Conservation (phyloP, 2,797 vertebrate species). For the Galaxias olidus region DNA sequence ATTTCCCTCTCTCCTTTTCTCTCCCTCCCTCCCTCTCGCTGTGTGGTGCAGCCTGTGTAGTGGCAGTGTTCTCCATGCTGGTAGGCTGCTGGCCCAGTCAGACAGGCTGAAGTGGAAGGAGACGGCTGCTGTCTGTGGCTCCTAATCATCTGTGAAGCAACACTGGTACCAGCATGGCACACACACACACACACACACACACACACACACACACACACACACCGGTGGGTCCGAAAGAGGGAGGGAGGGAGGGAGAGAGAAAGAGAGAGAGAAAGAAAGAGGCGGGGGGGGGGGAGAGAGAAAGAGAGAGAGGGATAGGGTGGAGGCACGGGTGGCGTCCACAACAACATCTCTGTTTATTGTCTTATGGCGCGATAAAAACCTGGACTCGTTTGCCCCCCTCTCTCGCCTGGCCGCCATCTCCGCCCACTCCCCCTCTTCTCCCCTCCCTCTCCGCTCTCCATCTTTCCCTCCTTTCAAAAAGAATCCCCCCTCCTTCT, state of each 20-base stretch:
- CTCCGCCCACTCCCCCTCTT: constrained; percentile 12
- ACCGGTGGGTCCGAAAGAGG: constrained; percentile 20
- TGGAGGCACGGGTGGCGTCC: constrained; percentile 16
- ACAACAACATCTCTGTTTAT: constrained; percentile 39
- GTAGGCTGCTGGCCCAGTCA: constrained; percentile 47
- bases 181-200: constrained; percentile 10
- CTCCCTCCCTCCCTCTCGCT: constrained; percentile 29
- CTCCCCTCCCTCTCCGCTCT: constrained; percentile 7
- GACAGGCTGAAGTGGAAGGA: constrained; percentile 35
- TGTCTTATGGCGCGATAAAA: constrained; percentile 50
- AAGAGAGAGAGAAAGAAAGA: not conserved
- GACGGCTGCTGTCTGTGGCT: constrained; percentile 41
- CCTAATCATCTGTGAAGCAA: constrained; percentile 57
- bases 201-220: constrained; percentile 16
- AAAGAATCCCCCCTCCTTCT: constrained; percentile 10
- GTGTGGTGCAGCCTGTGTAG: constrained; percentile 38
- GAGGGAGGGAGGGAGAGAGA: not conserved
- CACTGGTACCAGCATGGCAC: constrained; percentile 38
- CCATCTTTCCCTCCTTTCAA: constrained; percentile 3
- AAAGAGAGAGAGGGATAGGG: not conserved
- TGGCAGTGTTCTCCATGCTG: constrained; percentile 44
- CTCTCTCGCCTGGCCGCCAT: constrained; percentile 18
- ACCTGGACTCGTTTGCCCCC: constrained; percentile 34
- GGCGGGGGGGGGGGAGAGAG: constrained; percentile 18
- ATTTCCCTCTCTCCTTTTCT: constrained; percentile 19